A percentile compares a stretch with the other conserved stretches of the same genome.
Evolutionary conservation across 2,888 invertebrate species (phyloP).

Genomic region (Rhamnusium bicolor): DNA sequence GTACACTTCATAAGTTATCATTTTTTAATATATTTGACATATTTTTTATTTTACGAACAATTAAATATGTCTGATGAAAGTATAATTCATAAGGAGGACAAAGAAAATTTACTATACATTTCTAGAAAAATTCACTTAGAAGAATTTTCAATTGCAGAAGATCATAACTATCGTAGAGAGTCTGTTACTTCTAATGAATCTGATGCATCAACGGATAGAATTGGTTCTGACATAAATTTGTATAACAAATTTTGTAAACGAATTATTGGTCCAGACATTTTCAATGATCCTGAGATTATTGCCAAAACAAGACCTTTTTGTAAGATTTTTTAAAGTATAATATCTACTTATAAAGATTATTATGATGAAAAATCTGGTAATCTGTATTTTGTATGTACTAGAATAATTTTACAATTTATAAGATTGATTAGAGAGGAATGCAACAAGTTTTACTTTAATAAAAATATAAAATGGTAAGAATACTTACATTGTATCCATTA

Average conservation of each 20-base stretch:
- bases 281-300: constrained; percentile 48
- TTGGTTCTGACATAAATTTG: constrained; percentile 23
- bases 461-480: too few relatives aligned
- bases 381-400: too few relatives aligned
- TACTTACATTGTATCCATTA: too few relatives aligned
- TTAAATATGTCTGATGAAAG: constrained; percentile 55
- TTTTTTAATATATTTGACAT: not conserved
- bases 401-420: not conserved
- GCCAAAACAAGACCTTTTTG: constrained; percentile 54
- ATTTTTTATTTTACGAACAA: not conserved
- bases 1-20: not conserved
- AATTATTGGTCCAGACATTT: constrained; percentile 44
- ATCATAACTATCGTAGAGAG: constrained; percentile 38
- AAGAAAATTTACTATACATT: constrained; percentile 54
- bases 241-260: constrained; percentile 3
- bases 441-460: too few relatives aligned
- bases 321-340: constrained; percentile 38
- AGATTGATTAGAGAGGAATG: not conserved
- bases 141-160: constrained; percentile 49
- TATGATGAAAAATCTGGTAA: too few relatives aligned
- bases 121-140: constrained; percentile 52
- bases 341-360: too few relatives aligned
- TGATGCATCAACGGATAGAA: not conserved
- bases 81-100: constrained; percentile 54
- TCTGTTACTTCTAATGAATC: constrained; percentile 37